A percentile compares a stretch with the other conserved stretches of the same genome.
These are phyloP conservation scores for Baronia brevicornis DNA, from an alignment of 2,888 invertebrate genomes.

Conservation along the genomic window DNA sequence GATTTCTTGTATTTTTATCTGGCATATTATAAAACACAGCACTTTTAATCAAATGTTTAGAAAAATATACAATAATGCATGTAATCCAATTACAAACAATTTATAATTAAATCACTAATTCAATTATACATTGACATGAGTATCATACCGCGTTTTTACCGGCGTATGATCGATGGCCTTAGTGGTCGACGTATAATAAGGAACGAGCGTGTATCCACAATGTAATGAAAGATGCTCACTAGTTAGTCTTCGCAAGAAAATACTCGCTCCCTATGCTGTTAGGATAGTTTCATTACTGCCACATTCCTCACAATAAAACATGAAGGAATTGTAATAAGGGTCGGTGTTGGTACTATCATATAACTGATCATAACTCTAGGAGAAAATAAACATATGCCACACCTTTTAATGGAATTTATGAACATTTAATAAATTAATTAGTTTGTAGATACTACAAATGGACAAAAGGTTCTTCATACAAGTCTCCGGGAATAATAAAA, in stretches of 20 bases:
- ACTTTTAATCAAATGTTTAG: too few species aligned
- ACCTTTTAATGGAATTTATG: too few species aligned
- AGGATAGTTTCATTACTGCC: conserved; percentile 12
- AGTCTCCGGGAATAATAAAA: too few species aligned
- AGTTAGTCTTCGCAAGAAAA: conserved; percentile 10
- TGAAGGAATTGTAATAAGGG: conserved; percentile 8
- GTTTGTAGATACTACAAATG: too few species aligned
- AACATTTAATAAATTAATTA: too few species aligned
- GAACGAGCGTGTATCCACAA: conserved; percentile 5
- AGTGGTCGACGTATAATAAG: conserved; percentile 2
- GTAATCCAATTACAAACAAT: too few species aligned
- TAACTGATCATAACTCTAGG: conserved; percentile 15
- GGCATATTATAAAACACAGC: too few species aligned
- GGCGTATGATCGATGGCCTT: neutral
- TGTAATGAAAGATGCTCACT: conserved; percentile 11
- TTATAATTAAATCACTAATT: too few species aligned
- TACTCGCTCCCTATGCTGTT: conserved; percentile 4
- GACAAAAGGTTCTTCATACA: too few species aligned
- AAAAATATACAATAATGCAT: too few species aligned
- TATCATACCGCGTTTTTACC: neutral
- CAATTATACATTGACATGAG: neutral
- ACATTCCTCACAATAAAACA: conserved; percentile 9
- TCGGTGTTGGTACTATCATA: conserved; percentile 5
- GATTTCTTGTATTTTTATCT: too few species aligned
- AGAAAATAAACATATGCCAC: conserved; percentile 3